Conservation (phyloP, 1,140 invertebrate genomes). For the roundworm (Caenorhabditis elegans) region DNA sequence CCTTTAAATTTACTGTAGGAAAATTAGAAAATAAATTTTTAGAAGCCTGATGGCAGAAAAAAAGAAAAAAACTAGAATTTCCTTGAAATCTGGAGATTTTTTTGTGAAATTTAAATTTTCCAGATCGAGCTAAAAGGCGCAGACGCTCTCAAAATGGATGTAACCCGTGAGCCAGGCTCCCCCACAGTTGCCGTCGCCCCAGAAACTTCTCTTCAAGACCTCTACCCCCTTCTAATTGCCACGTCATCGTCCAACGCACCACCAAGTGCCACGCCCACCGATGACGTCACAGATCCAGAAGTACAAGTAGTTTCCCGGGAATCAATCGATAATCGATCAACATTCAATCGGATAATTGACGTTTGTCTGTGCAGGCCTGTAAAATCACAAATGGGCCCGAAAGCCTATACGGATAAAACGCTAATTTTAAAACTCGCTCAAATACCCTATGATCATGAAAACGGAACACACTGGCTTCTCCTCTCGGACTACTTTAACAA, state of each 20-base stretch:
- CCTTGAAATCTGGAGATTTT: too few species aligned
- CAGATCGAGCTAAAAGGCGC: slow-evolving; percentile 3
- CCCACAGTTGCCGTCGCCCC: neutral
- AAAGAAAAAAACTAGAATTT: too few species aligned
- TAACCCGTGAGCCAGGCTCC: neutral
- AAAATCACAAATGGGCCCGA: neutral
- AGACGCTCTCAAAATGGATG: slow-evolving; percentile 1
- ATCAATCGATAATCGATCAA: neutral
- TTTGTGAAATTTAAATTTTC: too few species aligned
- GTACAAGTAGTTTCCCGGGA: neutral
- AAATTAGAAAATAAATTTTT: too few species aligned
- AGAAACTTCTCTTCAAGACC: neutral
- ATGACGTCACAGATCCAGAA: neutral
- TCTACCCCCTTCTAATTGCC: neutral
- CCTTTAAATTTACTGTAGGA: too few species aligned
- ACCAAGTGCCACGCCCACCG: neutral
- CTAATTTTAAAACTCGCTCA: neutral
- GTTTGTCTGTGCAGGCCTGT: slow-evolving; percentile 3
- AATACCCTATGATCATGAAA: neutral
- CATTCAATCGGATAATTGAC: neutral
- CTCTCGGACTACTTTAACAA: slow-evolving; percentile 23
- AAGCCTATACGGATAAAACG: neutral
- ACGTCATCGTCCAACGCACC: neutral
- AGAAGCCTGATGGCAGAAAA: too few species aligned
- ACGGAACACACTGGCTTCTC: neutral